Evolutionary conservation across 1,140 invertebrate genomes (phyloP), one percentile per base, ranked within the genome.

Genomic region (Drosophila eugracilis): DNA sequence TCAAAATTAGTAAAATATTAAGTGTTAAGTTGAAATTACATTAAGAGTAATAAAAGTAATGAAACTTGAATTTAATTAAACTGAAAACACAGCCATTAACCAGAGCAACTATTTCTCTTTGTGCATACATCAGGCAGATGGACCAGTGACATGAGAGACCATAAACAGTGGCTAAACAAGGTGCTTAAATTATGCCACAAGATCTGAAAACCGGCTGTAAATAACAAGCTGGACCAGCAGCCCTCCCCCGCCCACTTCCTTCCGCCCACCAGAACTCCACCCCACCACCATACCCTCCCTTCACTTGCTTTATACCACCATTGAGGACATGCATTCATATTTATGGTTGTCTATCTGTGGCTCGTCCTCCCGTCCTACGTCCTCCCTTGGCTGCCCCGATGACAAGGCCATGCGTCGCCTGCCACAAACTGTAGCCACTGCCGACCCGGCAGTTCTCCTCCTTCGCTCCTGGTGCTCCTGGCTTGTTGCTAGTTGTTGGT

Each of bases 121-220:
- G 60, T 62, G 55, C 30, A 59, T 39, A 50, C 44, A 58, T 32
- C 63, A 52, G 34, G 47, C 80, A 79, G 75, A 63, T 75, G 72
- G 69, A 58, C 75, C 79, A 75, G 60, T 86, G 83, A 88, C 77
- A 83, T 75, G 83, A 78, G 78, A 75, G 77, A 83, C 78, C 83
- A 88, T 88, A 88, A 88, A 88, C 83, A 86, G 84, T 83, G 83
- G 83, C 83, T 86, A 86, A 86, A 86, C 78, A 86, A 86, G 83
- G 83, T 86, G 83, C 83, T 86, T 86, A 86, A 86, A 86, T 86
- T 88, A 86, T 86, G 83, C 83, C 84, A 89, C 84, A 86, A 83
- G 75, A 83, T 88, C 75, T 83, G 74, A 83, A 74, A 89, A 75
- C 78, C 62, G 74, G 75, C 75, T 88, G 84, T 86, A 86, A 86